Evolutionary conservation across 2,113 vertebrate species (phyloP).

Genomic region (Desmodus rotundus): DNA sequence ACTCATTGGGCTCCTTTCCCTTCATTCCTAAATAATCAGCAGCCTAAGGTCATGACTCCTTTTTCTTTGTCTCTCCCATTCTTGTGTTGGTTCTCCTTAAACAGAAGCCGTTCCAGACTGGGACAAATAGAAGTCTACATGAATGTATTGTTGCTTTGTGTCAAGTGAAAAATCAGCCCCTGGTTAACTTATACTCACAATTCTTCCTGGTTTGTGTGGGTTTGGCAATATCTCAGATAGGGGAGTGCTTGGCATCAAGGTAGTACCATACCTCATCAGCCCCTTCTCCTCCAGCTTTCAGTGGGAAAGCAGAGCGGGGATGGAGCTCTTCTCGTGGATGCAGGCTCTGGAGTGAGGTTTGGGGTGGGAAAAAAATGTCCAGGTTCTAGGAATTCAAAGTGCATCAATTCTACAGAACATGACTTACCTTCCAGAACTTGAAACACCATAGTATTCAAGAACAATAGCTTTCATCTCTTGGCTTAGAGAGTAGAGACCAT

Average conservation of each 20-base stretch:
- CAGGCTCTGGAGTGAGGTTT: slow-evolving; percentile 87
- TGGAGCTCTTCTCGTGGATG: slow-evolving; percentile 89
- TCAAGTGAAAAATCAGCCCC: slow-evolving; percentile 92
- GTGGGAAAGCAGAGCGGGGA: slow-evolving; percentile 88
- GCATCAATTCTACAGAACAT: slow-evolving; percentile 85
- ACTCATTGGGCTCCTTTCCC: slow-evolving; percentile 83
- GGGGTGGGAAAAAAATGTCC: slow-evolving; percentile 88
- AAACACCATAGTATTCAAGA: slow-evolving; percentile 87
- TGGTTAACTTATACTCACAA: slow-evolving; percentile 90
- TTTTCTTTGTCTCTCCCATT: slow-evolving; percentile 87
- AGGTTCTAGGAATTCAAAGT: slow-evolving; percentile 87
- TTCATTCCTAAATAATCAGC: slow-evolving; percentile 84
- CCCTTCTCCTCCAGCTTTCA: slow-evolving; percentile 87
- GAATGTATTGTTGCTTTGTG: slow-evolving; percentile 91
- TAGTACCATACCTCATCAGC: slow-evolving; percentile 89
- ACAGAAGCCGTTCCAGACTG: slow-evolving; percentile 92
- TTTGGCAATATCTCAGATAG: slow-evolving; percentile 88
- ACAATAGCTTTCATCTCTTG: slow-evolving; percentile 85
- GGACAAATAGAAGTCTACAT: slow-evolving; percentile 87
- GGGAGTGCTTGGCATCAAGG: slow-evolving; percentile 88
- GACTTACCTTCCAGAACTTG: slow-evolving; percentile 87
- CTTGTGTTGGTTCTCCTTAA: slow-evolving; percentile 87
- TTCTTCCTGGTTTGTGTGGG: slow-evolving; percentile 89
- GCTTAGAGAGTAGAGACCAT: slow-evolving; percentile 90
- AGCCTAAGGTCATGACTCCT: slow-evolving; percentile 86